Percentiles rank a stretch among this genome's conserved stretches.
These are phyloP conservation scores for Drosophila pallidifrons DNA, from an alignment of 1,140 invertebrate genomes.

Conservation along the genomic window DNA sequence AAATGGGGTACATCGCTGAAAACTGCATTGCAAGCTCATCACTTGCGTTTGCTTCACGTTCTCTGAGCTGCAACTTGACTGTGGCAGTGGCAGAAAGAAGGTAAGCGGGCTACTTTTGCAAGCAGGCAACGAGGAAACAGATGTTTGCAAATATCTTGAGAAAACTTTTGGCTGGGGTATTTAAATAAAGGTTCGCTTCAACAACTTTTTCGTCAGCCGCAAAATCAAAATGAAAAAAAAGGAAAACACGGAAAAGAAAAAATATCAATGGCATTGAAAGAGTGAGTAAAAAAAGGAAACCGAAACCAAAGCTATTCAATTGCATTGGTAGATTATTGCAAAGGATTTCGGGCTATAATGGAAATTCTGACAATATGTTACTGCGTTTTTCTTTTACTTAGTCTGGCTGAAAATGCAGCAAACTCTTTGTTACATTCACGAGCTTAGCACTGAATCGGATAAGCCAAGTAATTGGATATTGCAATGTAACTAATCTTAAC, in stretches of 20 bases:
- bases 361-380: conserved; percentile 31
- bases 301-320: conserved; percentile 69
- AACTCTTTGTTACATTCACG: not conserved
- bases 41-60: conserved; percentile 56
- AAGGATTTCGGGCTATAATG: conserved; percentile 16
- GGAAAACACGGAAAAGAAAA: conserved; percentile 22
- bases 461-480: not conserved
- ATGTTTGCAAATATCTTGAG: conserved; percentile 81
- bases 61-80: conserved; percentile 51
- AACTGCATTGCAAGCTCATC: conserved; percentile 52
- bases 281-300: conserved; percentile 15
- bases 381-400: not conserved
- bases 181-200: conserved; percentile 75
- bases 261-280: conserved; percentile 9
- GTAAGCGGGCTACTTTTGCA: not conserved
- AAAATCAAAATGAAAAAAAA: conserved; percentile 40
- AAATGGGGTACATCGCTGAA: not conserved
- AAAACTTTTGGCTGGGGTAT: conserved; percentile 78
- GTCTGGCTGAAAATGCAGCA: not conserved
- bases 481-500: too few species aligned
- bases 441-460: not conserved
- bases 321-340: conserved; percentile 49
- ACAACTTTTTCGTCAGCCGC: conserved; percentile 68
- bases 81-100: conserved; percentile 11
- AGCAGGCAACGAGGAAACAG: conserved; percentile 63